Evolutionary conservation across 2,888 invertebrate genomes (phyloP).

Genomic region (Spilosoma lubricipeda): DNA sequence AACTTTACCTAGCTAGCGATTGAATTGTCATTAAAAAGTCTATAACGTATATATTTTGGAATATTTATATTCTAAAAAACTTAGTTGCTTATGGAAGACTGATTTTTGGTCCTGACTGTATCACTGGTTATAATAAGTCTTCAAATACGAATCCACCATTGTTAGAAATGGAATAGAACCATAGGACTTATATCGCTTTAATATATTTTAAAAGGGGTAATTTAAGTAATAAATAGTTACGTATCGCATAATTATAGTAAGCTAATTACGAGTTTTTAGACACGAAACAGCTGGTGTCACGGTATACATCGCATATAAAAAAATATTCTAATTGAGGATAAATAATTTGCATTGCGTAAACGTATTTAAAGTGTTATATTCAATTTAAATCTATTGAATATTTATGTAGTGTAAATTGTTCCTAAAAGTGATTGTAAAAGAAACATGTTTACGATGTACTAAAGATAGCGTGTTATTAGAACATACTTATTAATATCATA

Average conservation of each 20-base stretch:
- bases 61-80: no score
- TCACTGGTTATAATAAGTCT: not conserved
- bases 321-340: not conserved
- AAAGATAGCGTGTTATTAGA: not conserved
- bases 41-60: no score
- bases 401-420: not conserved
- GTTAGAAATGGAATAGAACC: not conserved
- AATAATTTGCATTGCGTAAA: not conserved
- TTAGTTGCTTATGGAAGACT: not conserved
- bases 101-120: not conserved
- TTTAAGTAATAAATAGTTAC: not conserved
- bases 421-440: not conserved
- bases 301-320: not conserved
- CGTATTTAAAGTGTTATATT: not conserved
- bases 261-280: not conserved
- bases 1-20: no score
- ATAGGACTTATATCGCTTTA: not conserved
- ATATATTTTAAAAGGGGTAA: not conserved
- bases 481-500: not conserved
- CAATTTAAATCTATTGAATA: not conserved
- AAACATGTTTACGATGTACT: not conserved
- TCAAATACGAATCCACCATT: not conserved
- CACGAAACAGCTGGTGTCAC: not conserved
- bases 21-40: no score
- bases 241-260: not conserved